Evolutionary conservation across 2,888 invertebrate genomes (phyloP), one percentile per base, ranked within the genome.

Genomic region (Cryptus viduatorius): DNA sequence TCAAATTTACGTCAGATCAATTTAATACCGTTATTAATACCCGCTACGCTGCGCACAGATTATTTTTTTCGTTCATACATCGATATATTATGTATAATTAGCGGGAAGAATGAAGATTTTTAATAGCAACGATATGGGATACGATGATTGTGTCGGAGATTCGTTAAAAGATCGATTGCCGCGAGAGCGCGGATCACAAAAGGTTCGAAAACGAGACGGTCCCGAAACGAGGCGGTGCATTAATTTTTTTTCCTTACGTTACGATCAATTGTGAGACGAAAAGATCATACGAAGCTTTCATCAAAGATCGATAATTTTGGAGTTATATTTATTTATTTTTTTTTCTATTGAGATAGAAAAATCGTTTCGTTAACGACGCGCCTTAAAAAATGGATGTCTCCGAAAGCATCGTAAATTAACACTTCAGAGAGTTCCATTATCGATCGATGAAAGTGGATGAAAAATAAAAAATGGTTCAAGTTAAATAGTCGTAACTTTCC

Each of bases 1-100:
- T 68, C 64, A 59, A 64, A 65, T 79, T 72, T 56, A 42, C 72
- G 65, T 56, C 53, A 73, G 77, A 68, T 50, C 48, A 76, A 77
- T 77, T 44, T 61, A 81, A 72, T 71, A 50, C 64, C 78, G 67
- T 64, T 79, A 78, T 56, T 44, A 37, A 53, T 59, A 59, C 31
- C 44, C 29, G 59, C 61, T 29, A 31, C 14, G 46, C 29, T 14
- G 8, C n/a, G 4, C 5, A 61, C 24, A 59, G 24, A 64, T n/a
- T n/a, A 16, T 56, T 65, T 73, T 67, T 72, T 44, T 44, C 68
- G 7, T 68, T 42, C 50, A 10, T 76, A 31, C 12, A 3, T 64
- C 59, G 46, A 75, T 75, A 46, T 10, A 31, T 61, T 14, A 5
- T 64, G 31, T 67, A 80, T 44, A 76, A 76, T 75, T 61, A 76